Percentiles rank a stretch among this genome's conserved stretches.
Conservation (phyloP, 2,888 invertebrate genomes). For the Campoplex nolae region DNA sequence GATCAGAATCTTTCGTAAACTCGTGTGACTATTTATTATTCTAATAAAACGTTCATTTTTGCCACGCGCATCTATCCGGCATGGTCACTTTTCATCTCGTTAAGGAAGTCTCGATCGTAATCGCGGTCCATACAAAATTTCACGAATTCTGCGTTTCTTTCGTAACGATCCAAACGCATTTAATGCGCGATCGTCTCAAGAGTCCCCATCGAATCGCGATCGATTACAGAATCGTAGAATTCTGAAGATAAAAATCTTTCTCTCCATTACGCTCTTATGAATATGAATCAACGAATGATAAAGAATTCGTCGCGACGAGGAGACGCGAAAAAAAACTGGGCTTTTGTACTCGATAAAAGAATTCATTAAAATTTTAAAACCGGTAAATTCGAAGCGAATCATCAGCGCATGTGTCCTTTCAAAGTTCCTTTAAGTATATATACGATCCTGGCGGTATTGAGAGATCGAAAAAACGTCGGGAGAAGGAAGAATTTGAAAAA, state of each 20-base stretch:
- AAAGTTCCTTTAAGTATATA: background rate
- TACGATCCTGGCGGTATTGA: background rate
- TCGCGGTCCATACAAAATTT: background rate
- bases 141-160: background rate
- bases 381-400: background rate
- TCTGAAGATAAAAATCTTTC: background rate
- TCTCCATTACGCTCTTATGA: background rate
- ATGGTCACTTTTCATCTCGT: slow-evolving; percentile 31
- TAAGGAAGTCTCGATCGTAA: slow-evolving; percentile 40
- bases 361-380: background rate
- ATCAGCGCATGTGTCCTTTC: background rate
- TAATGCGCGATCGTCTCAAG: background rate
- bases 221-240: background rate
- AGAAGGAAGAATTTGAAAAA: background rate
- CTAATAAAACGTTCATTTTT: slow-evolving; percentile 4
- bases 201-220: too few species aligned
- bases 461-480: background rate
- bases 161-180: background rate
- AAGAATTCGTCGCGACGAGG: too few species aligned
- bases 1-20: slow-evolving; percentile 11
- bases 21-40: slow-evolving; percentile 20
- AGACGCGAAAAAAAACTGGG: too few species aligned
- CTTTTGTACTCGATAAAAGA: background rate
- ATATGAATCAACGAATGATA: too few species aligned
- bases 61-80: slow-evolving; percentile 1